Conservation (phyloP, 2,113 vertebrate genomes). For the Stigmatopora argus region DNA sequence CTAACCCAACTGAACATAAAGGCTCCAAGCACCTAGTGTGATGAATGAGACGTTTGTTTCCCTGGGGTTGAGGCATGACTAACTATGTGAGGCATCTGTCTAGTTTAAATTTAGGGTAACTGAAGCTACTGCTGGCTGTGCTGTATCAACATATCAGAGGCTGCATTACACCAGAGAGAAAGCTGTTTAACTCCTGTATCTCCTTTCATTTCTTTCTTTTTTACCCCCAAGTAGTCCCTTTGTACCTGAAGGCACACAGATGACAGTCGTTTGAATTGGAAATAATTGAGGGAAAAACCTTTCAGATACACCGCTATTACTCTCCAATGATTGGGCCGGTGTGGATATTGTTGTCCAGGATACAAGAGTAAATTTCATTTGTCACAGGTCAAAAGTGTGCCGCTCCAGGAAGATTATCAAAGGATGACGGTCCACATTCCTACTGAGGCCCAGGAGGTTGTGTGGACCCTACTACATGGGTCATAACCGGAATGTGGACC, state of each 20-base stretch:
- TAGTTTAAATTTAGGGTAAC: constrained; percentile 83
- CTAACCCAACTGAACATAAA: constrained; percentile 49
- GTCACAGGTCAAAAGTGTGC: constrained; percentile 1
- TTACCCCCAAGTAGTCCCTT: constrained; percentile 19
- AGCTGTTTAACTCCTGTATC: constrained; percentile 55
- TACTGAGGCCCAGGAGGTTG: constrained; percentile 6
- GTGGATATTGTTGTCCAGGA: not conserved
- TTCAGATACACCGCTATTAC: constrained; percentile 17
- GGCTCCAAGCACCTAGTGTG: constrained; percentile 44
- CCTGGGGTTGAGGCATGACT: constrained; percentile 70
- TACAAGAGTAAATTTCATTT: constrained; percentile 1
- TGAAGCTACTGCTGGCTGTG: constrained; percentile 66
- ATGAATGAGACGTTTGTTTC: constrained; percentile 73
- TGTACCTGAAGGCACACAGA: constrained; percentile 29
- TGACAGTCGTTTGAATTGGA: constrained; percentile 34
- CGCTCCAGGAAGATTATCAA: constrained; percentile 1
- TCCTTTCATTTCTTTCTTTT: constrained; percentile 34
- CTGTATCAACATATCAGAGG: constrained; percentile 66
- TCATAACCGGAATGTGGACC: constrained; percentile 32
- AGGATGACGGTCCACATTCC: constrained; percentile 15
- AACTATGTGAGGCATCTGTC: constrained; percentile 78
- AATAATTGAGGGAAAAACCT: constrained; percentile 43
- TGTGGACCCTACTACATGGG: constrained; percentile 21
- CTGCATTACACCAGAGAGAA: constrained; percentile 57
- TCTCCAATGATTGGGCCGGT: constrained; percentile 4